These are phyloP conservation scores for Craniophora ligustri DNA, from an alignment of 2,888 invertebrate genomes.

Conservation along the genomic window DNA sequence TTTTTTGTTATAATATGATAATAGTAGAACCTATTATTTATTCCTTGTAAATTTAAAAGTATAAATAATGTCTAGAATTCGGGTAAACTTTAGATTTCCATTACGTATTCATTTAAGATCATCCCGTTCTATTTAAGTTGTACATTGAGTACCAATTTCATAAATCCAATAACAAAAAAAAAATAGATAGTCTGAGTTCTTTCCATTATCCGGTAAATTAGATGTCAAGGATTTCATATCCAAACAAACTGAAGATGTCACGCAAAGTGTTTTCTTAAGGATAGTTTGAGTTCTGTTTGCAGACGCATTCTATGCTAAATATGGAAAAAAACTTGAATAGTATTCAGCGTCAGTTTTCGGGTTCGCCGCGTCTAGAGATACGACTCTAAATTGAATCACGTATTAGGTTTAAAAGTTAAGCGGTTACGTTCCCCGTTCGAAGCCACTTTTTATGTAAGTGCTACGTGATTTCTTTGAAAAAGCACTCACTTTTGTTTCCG, in stretches of 20 bases:
- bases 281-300: constrained; percentile 46
- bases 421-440: constrained; percentile 82
- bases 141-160: neutral
- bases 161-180: neutral
- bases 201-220: constrained; percentile 10
- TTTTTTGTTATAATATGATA: too few relatives aligned
- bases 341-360: constrained; percentile 79
- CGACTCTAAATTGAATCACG: constrained; percentile 87
- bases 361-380: constrained; percentile 72
- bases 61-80: neutral
- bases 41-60: too few relatives aligned
- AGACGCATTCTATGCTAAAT: constrained; percentile 70
- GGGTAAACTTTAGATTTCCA: neutral
- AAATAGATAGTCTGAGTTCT: neutral
- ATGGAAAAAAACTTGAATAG: constrained; percentile 80
- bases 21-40: too few relatives aligned
- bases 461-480: constrained; percentile 80
- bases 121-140: neutral
- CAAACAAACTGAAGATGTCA: neutral
- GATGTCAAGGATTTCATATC: constrained; percentile 2
- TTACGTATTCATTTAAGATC: constrained; percentile 6
- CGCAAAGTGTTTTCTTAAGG: constrained; percentile 8
- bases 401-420: constrained; percentile 88
- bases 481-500: constrained; percentile 72
- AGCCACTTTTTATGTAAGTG: constrained; percentile 82